Percentiles rank a stretch among this genome's conserved stretches.
Evolutionary conservation across 2,888 invertebrate species (phyloP).

Genomic region (Trypoxylon attenuatum): DNA sequence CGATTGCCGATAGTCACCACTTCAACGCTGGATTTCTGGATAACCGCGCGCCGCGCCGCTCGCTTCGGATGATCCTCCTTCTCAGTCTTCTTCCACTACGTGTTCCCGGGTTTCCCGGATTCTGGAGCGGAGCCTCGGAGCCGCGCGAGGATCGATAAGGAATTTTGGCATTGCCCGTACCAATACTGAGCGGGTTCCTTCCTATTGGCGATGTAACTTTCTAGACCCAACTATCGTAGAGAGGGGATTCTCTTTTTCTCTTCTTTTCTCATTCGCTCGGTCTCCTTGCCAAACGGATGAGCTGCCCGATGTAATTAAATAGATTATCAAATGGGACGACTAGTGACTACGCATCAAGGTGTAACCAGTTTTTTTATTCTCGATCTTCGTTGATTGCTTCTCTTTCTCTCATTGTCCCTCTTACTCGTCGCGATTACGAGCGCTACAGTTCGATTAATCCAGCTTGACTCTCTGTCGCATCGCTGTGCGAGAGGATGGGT

Average conservation of each 20-base stretch:
- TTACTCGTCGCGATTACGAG: slow-evolving; percentile 28
- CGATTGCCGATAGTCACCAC: neutral
- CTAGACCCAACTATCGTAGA: too few species aligned
- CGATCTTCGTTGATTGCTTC: too few species aligned
- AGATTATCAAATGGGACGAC: neutral
- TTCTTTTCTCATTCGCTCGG: too few species aligned
- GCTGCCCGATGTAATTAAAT: neutral
- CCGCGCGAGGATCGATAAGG: neutral
- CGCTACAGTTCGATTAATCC: neutral
- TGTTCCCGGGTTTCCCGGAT: neutral
- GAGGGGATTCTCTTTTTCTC: too few species aligned
- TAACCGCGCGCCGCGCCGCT: neutral
- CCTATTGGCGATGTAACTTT: neutral
- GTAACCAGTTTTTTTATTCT: neutral
- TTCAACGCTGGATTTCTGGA: slow-evolving; percentile 2
- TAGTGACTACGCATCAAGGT: too few species aligned
- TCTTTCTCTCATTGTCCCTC: slow-evolving; percentile 33
- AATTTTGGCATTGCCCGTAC: neutral
- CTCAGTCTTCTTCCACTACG: neutral
- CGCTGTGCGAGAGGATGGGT: slow-evolving; percentile 22
- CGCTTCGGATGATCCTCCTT: neutral
- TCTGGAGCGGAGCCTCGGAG: neutral
- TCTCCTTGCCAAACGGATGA: neutral
- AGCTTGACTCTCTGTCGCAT: too few species aligned
- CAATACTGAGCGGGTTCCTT: neutral